These are phyloP conservation scores for Myiotriccus ornatus DNA, from an alignment of 2,797 vertebrate species.

Conservation along the genomic window DNA sequence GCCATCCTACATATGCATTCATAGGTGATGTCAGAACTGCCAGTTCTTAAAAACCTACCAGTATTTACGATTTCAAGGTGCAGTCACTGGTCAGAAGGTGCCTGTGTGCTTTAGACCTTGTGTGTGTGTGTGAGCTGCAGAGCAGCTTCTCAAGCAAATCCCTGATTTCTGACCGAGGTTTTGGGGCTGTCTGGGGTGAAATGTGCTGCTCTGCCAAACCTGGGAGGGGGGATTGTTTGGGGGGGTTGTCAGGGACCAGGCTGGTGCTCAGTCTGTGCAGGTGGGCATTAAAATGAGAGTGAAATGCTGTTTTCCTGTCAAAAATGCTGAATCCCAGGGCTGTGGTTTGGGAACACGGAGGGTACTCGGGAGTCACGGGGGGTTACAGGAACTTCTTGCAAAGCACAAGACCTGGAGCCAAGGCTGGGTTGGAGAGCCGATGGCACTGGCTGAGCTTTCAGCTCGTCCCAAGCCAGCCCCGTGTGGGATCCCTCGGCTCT, in stretches of 20 bases:
- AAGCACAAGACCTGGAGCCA: neutral
- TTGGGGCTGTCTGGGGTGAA: neutral
- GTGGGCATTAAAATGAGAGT: neutral
- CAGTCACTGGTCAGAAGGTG: neutral
- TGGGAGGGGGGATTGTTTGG: neutral
- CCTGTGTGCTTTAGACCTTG: neutral
- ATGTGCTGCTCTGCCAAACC: neutral
- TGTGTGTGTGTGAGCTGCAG: accelerated
- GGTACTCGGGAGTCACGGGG: accelerated
- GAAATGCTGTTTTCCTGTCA: neutral
- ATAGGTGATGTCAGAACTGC: neutral
- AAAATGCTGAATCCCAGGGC: neutral
- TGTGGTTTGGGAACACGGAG: too few relatives aligned
- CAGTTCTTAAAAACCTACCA: neutral
- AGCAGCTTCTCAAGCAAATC: neutral
- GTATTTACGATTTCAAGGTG: neutral
- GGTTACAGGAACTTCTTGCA: neutral
- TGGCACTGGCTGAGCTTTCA: neutral
- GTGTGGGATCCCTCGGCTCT: neutral
- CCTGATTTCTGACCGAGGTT: accelerated
- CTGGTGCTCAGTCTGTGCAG: neutral
- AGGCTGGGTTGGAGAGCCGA: neutral
- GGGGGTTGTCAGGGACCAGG: neutral
- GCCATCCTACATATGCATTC: accelerated
- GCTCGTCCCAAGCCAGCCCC: too few relatives aligned